Base-by-base conservation (phyloP, 1,140 invertebrate species). In the Zaprionus capensis region DNA sequence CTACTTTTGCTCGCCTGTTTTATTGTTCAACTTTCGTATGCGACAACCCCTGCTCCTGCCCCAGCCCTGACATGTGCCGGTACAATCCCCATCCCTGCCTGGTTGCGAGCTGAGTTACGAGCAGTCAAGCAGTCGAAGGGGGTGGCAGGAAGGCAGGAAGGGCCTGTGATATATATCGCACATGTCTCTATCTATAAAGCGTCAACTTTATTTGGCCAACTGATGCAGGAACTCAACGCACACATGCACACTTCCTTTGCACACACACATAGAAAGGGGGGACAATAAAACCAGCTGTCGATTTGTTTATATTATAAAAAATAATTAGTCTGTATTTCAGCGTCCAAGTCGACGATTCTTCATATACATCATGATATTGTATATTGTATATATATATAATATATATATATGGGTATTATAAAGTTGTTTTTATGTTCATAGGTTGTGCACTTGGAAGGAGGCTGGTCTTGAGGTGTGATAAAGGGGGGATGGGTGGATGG, bases 301-400 rank as follows among this genome's bases (percentile, higher is more conserved):
- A 84, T 87, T 87, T 87, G 84, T 88, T 87, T 87, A 87, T 87
- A 87, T 87, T 87, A 87, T 87, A 87, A 87, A 87, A 87, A 87
- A 87, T 87, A 87, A 87, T 87, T 87, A 87, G 84, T 87, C 84
- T 87, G 84, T 87, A 87, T 87, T 85, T 75, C 84, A 78, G 84
- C 84, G 83, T 72, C 84, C 77, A 88, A 88, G 83, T 87, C 78
- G 83, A 87, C 83, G 83, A 83, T 82, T 86, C 83, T 49, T 74
- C 82, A 87, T 85, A 85, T 74, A 78, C 69, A 78, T 78, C 69
- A 78, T 78, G 63, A 69, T 83, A 85, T 76, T 85, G 70, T 85
- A 78, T 81, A 65, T 76, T 69, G 49, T 67, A 55, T 76, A 63
- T 76, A 70, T 82, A 46, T 46, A 46, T 46, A 46, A 11, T 70